Evolutionary conservation across 2,797 vertebrate species (phyloP), one percentile per base, ranked within the genome.

Genomic region (Morus bassanus): DNA sequence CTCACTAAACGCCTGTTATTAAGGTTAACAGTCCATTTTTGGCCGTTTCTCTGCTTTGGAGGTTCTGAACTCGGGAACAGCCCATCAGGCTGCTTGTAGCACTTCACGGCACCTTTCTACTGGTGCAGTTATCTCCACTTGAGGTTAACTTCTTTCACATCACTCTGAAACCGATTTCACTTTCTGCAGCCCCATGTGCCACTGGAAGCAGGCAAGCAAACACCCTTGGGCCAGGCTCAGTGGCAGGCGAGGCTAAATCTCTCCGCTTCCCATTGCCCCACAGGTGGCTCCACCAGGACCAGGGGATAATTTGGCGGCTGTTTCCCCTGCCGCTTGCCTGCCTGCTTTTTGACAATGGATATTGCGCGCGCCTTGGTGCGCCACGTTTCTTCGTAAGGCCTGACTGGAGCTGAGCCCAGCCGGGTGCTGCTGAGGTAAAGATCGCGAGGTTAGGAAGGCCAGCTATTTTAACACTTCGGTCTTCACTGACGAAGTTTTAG

Each of bases 311-410:
- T 2, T 19, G 37, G 30, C 1, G 0, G 4, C 45, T 3, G 2
- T 17, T n/a, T 33, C 14, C 48, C 31, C 64, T 1, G 9, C 14
- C 23, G 5, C 50, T 22, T 11, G 31, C 35, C 61, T 18, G 17
- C 23, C n/a, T 10, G 19, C 24, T n/a, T 39, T 23, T 18, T 14
- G 54, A 4, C 1, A 7, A 25, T 3, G 27, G 50, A 25, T 21
- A 13, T 21, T 4, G 12, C 5, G 19, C 1, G 1, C 14, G 6
- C 41, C 31, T 45, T 1, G 16, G 33, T 9, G 51, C 3, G 0
- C 45, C 13, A 33, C 0, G 6, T 11, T 28, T 13, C 68, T 41
- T 43, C 5, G 0, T 25, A 30, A n/a, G 45, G 31, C 33, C 35
- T 6, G 59, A 15, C 33, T 9, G 5, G 0, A 33, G 13, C 41